phyloP scores from a whole-genome alignment of 2,113 vertebrate species.

The Hystrix brachyura region DNA sequence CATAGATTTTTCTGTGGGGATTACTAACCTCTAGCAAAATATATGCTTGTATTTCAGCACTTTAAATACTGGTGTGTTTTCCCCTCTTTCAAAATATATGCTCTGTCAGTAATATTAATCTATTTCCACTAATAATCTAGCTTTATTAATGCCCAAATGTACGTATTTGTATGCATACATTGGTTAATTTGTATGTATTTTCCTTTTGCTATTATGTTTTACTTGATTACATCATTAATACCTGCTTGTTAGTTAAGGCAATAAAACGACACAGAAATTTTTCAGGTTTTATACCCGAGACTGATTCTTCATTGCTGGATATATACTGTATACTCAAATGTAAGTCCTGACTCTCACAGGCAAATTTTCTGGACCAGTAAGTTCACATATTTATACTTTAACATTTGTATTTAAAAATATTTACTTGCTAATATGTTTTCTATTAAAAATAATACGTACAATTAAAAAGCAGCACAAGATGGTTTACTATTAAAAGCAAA shows the following conservation, averaged over 20 bases:
- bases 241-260: background rate
- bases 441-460: background rate
- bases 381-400: background rate
- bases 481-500: background rate
- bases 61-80: background rate
- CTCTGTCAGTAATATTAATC: background rate
- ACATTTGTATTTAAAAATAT: conserved; percentile 16
- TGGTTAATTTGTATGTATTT: background rate
- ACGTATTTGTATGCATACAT: background rate
- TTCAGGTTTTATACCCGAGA: background rate
- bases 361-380: background rate
- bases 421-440: background rate
- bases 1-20: background rate
- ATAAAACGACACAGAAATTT: background rate
- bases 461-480: background rate
- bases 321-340: background rate
- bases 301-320: background rate
- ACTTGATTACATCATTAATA: background rate
- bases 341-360: background rate
- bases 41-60: background rate
- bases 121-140: background rate
- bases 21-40: background rate
- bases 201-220: background rate
- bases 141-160: background rate
- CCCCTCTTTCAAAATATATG: background rate